Evolutionary conservation across 2,797 vertebrate genomes (phyloP).

Genomic region (Microcaecilia unicolor): DNA sequence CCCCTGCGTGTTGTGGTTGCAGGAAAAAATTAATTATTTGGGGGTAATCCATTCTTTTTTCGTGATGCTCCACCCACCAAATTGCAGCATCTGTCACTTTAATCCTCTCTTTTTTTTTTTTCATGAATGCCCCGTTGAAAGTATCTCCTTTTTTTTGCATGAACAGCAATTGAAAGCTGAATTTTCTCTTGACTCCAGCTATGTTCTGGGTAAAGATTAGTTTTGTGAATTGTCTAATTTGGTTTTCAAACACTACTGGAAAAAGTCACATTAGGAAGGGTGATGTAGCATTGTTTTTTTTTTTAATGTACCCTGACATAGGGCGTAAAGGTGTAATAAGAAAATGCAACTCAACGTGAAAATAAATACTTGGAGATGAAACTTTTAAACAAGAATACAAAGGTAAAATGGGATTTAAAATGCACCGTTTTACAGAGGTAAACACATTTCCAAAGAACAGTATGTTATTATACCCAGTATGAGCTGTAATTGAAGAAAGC

Average conservation of each 20-base stretch:
- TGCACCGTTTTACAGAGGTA: not conserved
- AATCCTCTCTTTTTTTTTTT: not conserved
- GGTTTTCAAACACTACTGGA: not conserved
- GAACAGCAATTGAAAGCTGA: not conserved
- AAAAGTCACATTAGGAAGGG: not conserved
- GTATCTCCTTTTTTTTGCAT: too few relatives aligned
- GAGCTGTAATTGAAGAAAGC: not conserved
- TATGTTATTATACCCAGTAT: slow-evolving; percentile 1
- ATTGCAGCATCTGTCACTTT: not conserved
- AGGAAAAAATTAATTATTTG: not conserved
- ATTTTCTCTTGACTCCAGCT: not conserved
- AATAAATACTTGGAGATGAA: not conserved
- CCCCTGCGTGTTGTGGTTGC: not conserved
- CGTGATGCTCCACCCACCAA: not conserved
- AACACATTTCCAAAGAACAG: slow-evolving; percentile 1
- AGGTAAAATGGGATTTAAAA: slow-evolving; percentile 2
- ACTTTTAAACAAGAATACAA: not conserved
- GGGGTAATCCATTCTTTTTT: not conserved
- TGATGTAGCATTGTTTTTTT: not conserved
- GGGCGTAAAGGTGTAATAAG: not conserved
- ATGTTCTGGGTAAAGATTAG: not conserved
- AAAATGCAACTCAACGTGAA: not conserved
- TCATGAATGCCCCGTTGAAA: too few relatives aligned
- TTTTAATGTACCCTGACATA: not conserved
- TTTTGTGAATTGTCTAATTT: not conserved